These are phyloP conservation scores for Hesperia comma DNA, from an alignment of 2,888 invertebrate species.

Conservation along the genomic window DNA sequence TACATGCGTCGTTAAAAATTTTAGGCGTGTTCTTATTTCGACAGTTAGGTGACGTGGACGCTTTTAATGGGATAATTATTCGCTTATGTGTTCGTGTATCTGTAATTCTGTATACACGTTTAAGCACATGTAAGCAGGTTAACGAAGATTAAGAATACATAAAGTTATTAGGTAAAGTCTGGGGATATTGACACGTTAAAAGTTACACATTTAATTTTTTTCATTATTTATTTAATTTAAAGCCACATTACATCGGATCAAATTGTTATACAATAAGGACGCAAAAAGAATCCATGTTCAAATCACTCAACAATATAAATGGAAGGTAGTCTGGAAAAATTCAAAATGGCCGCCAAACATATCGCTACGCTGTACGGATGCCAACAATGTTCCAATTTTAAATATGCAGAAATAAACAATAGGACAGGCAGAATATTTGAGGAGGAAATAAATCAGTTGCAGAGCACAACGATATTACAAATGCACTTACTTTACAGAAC, in stretches of 20 bases:
- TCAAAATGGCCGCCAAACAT: slow-evolving; percentile 21
- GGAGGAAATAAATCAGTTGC: slow-evolving; percentile 50
- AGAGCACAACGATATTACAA: slow-evolving; percentile 40
- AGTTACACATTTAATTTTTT: too few species aligned
- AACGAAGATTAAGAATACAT: too few species aligned
- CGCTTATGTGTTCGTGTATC: too few species aligned
- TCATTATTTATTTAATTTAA: too few species aligned
- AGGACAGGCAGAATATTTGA: slow-evolving; percentile 45
- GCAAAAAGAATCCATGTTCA: background rate
- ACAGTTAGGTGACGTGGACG: too few species aligned
- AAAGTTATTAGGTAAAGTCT: too few species aligned
- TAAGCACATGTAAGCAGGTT: too few species aligned
- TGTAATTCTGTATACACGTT: too few species aligned
- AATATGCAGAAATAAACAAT: slow-evolving; percentile 41
- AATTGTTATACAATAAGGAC: background rate
- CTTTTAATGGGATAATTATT: too few species aligned
- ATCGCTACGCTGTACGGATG: slow-evolving; percentile 8
- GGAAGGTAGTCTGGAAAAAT: slow-evolving; percentile 19
- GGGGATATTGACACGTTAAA: too few species aligned
- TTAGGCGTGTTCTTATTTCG: too few species aligned
- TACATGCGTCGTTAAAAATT: background rate
- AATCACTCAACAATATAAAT: background rate
- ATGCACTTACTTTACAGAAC: slow-evolving; percentile 58
- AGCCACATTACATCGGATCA: too few species aligned
- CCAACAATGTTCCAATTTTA: slow-evolving; percentile 30